These are phyloP conservation scores for Ciona savignyi DNA, from an alignment of 23 tunicate genomes.

Conservation along the genomic window DNA sequence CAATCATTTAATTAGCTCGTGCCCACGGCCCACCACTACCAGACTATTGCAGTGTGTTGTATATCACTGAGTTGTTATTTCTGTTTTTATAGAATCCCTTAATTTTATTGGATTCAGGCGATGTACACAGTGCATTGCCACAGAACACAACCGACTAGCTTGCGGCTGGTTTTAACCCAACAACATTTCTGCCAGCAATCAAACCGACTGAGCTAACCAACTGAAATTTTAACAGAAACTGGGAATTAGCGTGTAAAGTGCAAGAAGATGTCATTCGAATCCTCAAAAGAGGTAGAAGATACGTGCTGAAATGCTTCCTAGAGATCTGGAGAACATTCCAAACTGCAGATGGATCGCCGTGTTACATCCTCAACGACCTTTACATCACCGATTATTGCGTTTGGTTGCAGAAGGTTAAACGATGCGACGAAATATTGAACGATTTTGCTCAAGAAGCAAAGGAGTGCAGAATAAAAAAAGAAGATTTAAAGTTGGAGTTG, in stretches of 20 bases:
- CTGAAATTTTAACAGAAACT: conserved; percentile 40
- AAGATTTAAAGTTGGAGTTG: not conserved
- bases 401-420: conserved; percentile 53
- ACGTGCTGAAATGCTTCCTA: conserved; percentile 46
- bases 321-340: conserved; percentile 19
- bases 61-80: conserved; percentile 2
- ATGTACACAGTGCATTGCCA: too few relatives aligned
- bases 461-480: not conserved
- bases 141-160: too few relatives aligned
- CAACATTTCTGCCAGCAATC: too few relatives aligned
- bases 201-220: too few relatives aligned
- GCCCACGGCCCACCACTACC: too few relatives aligned
- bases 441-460: not conserved
- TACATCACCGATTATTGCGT: conserved; percentile 79
- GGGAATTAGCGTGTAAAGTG: conserved; percentile 32
- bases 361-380: conserved; percentile 59
- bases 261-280: conserved; percentile 36
- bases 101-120: too few relatives aligned
- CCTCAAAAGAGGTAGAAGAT: conserved; percentile 30
- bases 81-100: too few relatives aligned
- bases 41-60: too few relatives aligned
- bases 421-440: conserved; percentile 5
- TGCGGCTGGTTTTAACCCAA: too few relatives aligned
- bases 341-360: conserved; percentile 31
- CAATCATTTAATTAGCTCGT: too few relatives aligned